phyloP scores from a whole-genome alignment of 1,140 invertebrate species.

The Pinna nobilis region DNA sequence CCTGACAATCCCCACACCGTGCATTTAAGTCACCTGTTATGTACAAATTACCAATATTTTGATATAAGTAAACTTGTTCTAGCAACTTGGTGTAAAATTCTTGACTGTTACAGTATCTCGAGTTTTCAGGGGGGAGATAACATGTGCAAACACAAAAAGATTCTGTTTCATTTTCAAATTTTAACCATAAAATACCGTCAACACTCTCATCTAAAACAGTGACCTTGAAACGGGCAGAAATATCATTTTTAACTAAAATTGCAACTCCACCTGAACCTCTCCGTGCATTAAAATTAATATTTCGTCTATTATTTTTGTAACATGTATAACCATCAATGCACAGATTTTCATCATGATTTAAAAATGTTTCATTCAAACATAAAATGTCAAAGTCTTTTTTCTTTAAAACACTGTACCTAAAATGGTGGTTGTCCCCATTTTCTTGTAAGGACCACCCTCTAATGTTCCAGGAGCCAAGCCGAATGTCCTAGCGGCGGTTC shows the following conservation, averaged over 20 bases:
- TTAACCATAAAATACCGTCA: slow-evolving; percentile 43
- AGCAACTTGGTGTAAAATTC: slow-evolving; percentile 24
- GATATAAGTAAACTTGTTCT: slow-evolving; percentile 25
- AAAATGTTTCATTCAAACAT: slow-evolving; percentile 11
- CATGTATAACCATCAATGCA: not conserved
- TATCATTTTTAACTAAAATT: slow-evolving; percentile 20
- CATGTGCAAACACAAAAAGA: slow-evolving; percentile 30
- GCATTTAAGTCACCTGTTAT: slow-evolving; percentile 39
- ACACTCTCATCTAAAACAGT: slow-evolving; percentile 1
- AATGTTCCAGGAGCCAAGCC: not conserved
- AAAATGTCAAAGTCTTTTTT: slow-evolving; percentile 11
- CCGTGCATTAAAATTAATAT: not conserved
- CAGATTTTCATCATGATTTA: not conserved
- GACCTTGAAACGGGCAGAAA: slow-evolving; percentile 13
- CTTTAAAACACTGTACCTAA: not conserved
- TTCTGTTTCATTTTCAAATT: slow-evolving; percentile 16
- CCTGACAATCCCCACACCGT: slow-evolving; percentile 25
- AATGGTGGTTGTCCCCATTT: not conserved
- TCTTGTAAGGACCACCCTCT: not conserved
- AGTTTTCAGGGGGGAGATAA: slow-evolving; percentile 39
- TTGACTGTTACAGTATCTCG: slow-evolving; percentile 5
- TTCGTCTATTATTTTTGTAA: slow-evolving; percentile 1
- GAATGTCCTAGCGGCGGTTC: not conserved
- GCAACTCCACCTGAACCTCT: slow-evolving; percentile 23
- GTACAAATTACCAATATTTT: slow-evolving; percentile 23